Evolutionary conservation across 2,888 invertebrate genomes (phyloP).

Genomic region (Euplexia lucipara): DNA sequence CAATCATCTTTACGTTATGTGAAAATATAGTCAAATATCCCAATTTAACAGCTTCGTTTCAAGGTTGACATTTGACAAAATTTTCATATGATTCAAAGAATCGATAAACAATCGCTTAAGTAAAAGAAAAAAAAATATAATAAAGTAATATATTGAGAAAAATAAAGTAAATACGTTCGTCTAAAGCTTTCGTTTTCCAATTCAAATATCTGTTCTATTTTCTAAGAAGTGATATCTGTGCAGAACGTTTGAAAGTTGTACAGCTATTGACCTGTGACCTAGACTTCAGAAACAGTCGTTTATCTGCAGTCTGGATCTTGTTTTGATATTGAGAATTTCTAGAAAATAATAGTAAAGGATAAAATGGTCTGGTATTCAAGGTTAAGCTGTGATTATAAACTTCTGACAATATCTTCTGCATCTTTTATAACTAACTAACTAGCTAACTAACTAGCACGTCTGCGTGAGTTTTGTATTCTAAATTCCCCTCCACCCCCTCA

Average conservation of each 20-base stretch:
- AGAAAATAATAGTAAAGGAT: not conserved
- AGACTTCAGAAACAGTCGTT: slow-evolving; percentile 19
- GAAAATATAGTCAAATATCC: too few relatives aligned
- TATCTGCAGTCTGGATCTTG: slow-evolving; percentile 5
- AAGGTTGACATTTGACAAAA: too few relatives aligned
- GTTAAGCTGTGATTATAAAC: not conserved
- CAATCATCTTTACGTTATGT: too few relatives aligned
- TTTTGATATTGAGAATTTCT: not conserved
- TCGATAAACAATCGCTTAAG: not conserved
- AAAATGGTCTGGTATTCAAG: not conserved
- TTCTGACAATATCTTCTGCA: too few relatives aligned
- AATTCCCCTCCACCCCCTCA: too few relatives aligned
- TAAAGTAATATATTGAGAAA: not conserved
- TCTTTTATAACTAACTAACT: too few relatives aligned
- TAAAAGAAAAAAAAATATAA: not conserved
- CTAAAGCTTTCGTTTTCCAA: slow-evolving; percentile 11
- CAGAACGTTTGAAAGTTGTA: slow-evolving; percentile 26
- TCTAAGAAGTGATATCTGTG: slow-evolving; percentile 26
- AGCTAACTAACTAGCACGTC: too few relatives aligned
- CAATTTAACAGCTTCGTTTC: too few relatives aligned
- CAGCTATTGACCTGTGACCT: slow-evolving; percentile 31
- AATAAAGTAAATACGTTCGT: not conserved
- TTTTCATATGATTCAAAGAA: not conserved
- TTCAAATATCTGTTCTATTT: slow-evolving; percentile 20
- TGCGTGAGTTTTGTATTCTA: too few relatives aligned